A percentile compares a stretch with the other conserved stretches of the same genome.
Evolutionary conservation across 1,140 invertebrate genomes (phyloP).

Genomic region (Sarcophaga peregrina): DNA sequence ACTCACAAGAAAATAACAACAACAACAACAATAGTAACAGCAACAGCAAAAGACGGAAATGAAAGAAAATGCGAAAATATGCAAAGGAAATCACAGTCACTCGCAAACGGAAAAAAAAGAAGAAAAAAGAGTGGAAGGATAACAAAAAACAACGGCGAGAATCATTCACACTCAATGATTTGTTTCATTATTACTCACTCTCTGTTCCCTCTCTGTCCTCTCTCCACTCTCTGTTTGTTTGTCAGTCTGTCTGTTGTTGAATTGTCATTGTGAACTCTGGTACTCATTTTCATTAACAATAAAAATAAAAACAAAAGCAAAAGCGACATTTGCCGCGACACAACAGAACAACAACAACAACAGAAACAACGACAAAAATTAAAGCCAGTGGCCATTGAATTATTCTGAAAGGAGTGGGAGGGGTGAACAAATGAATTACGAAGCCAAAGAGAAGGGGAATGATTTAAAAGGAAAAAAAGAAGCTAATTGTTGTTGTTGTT

Average conservation of each 20-base stretch:
- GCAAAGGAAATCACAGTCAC: constrained; percentile 34
- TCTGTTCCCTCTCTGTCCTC: too few relatives aligned
- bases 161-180: constrained; percentile 66
- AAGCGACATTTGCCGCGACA: constrained; percentile 36
- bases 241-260: background rate
- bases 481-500: background rate
- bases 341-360: background rate
- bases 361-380: background rate
- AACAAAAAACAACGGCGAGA: constrained; percentile 65
- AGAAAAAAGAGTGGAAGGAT: constrained; percentile 37
- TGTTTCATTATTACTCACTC: constrained; percentile 50
- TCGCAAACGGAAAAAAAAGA: background rate
- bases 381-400: constrained; percentile 19
- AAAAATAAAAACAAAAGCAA: constrained; percentile 42
- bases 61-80: constrained; percentile 5
- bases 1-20: constrained; percentile 55
- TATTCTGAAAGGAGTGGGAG: background rate
- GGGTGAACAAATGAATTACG: too few relatives aligned
- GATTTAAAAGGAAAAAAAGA: background rate
- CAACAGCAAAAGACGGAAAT: constrained; percentile 23
- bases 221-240: too few relatives aligned
- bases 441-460: background rate
- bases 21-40: constrained; percentile 41
- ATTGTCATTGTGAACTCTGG: constrained; percentile 60
- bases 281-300: constrained; percentile 66